Base-by-base conservation (phyloP, 2,888 invertebrate species). In the Rhopalosiphum nymphaeae region DNA sequence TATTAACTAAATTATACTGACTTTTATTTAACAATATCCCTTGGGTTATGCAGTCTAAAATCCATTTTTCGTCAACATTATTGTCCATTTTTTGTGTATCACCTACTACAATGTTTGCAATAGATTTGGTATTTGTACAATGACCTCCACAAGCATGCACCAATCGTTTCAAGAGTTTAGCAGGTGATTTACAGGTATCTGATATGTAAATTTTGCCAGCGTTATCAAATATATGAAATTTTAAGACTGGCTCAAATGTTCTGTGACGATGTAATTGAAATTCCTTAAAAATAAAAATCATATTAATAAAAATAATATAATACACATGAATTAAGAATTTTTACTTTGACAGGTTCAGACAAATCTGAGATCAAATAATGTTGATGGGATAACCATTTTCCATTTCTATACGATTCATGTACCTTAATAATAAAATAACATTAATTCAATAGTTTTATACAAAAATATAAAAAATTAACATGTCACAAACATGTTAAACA, bases 221-320 rank as follows among this genome's bases (percentile, higher is more conserved):
- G 86, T 96, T 96, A n/a, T 96, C 95, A 95, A 97, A 97, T 16
- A 97, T 96, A 95, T 97, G 97, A 95, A 97, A 96, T n/a, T 96
- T 96, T 95, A 96, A 97, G 26, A 10, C 44, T n/a, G 95, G 95
- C 29, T 97, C 97, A 95, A 97, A 97, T 10, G 97, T 96, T 10
- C 97, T 96, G 95, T 97, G 97, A 25, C 97, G 96, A 95, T 97
- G 97, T 11, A 96, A 96, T 1, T 97, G 97, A 95, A 97, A 97
- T 95, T 97, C 96, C 97, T 97, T n/a, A 95, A 95, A 93, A 95
- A 95, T 90, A 95, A 91, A 95, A 87, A 78, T n/a, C 44, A 26
- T 49, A 61, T 36, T 46, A 21, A 84, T 13, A 11, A 87, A 46
- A 16, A 26, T 44, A 87, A 49, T 87, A 49, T 42, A 61, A 56